phyloP scores from a whole-genome alignment of 2,888 invertebrate genomes.

The Tetranychus truncatus region DNA sequence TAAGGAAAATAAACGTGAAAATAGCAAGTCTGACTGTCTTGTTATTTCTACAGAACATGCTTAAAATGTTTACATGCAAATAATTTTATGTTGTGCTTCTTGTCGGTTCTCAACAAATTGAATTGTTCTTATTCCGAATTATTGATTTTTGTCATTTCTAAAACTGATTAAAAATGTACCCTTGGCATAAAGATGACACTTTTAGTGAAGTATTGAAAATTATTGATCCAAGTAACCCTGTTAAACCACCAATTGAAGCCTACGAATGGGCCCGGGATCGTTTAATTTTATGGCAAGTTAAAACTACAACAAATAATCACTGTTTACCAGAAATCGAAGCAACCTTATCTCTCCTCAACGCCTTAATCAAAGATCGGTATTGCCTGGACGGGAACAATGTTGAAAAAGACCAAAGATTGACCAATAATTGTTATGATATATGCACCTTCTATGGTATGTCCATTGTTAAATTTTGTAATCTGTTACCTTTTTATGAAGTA shows the following conservation, averaged over 20 bases:
- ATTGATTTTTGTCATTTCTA: neutral
- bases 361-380: neutral
- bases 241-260: neutral
- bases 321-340: neutral
- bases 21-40: no score
- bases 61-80: no score
- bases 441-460: neutral
- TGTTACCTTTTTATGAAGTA: neutral
- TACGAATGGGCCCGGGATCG: neutral
- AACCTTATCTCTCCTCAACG: neutral
- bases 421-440: neutral
- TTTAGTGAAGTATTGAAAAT: neutral
- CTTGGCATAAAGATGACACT: neutral
- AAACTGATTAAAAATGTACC: neutral
- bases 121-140: neutral
- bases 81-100: no score
- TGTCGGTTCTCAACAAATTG: neutral
- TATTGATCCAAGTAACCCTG: neutral
- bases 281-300: neutral
- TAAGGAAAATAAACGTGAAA: no score
- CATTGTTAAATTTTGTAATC: constrained; percentile 8
- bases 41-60: no score
- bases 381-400: neutral
- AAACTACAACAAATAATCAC: neutral
- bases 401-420: neutral